Conservation (phyloP, 1,140 invertebrate genomes). For the Hormaphis cornu region DNA sequence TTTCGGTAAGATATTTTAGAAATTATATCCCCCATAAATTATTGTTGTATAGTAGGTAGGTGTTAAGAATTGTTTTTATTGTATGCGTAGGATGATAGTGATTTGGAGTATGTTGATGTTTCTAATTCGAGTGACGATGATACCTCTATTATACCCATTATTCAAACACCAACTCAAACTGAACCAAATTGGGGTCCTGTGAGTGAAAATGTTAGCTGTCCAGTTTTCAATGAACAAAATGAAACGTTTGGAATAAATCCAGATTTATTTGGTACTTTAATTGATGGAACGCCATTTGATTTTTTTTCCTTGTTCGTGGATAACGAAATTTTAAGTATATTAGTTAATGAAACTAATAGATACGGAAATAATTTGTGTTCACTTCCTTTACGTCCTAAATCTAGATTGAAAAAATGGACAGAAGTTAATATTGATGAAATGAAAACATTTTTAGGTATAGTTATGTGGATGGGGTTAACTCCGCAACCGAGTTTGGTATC, state of each 20-base stretch:
- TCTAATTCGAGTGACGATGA: neutral
- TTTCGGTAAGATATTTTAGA: neutral
- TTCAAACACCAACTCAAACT: neutral
- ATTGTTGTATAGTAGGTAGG: neutral
- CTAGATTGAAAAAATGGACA: constrained; percentile 31
- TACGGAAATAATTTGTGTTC: constrained; percentile 30
- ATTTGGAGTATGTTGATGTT: neutral
- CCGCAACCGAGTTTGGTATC: neutral
- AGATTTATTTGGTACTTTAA: neutral
- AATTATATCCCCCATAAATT: neutral
- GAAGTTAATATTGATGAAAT: too few species aligned
- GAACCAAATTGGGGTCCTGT: neutral
- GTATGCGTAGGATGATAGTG: constrained; percentile 2
- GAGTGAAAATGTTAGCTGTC: neutral
- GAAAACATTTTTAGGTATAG: constrained; percentile 36
- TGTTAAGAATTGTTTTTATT: neutral
- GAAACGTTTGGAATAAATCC: constrained; percentile 3
- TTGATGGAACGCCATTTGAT: neutral
- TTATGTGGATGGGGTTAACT: constrained; percentile 36
- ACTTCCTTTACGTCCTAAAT: neutral
- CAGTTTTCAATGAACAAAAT: neutral
- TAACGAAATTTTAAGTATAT: constrained; percentile 31
- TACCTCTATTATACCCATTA: neutral
- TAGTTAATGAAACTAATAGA: constrained; percentile 36
- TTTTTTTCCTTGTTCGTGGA: neutral